These are phyloP conservation scores for Scytalopus superciliaris DNA, from an alignment of 2,113 vertebrate genomes.

Conservation along the genomic window DNA sequence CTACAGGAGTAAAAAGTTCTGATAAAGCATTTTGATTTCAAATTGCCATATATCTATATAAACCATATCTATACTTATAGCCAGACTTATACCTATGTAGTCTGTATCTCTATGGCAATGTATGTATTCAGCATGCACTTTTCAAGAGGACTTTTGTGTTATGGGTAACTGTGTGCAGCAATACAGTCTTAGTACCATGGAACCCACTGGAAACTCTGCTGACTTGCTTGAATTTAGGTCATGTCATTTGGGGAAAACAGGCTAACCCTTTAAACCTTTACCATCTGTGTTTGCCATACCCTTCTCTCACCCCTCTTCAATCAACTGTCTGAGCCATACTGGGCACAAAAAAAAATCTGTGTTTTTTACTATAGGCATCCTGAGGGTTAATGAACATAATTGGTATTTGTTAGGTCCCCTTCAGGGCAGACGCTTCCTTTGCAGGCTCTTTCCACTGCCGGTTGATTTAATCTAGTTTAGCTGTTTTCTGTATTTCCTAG, in stretches of 20 bases:
- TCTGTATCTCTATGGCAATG: not conserved
- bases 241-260: not conserved
- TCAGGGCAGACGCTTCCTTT: not conserved
- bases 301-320: not conserved
- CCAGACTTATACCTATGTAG: not conserved
- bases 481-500: not conserved
- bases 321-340: accelerated
- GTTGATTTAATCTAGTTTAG: not conserved
- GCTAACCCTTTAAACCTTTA: not conserved
- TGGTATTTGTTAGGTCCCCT: not conserved
- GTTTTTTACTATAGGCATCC: not conserved
- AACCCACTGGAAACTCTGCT: not conserved
- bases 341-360: not conserved
- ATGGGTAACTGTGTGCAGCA: accelerated
- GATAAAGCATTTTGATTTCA: not conserved
- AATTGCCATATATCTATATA: not conserved
- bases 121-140: not conserved
- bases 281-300: not conserved
- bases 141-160: not conserved
- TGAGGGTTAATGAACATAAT: not conserved
- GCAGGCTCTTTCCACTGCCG: not conserved
- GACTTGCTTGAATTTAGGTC: not conserved
- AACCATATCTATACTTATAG: not conserved
- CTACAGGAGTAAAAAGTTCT: not conserved
- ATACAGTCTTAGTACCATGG: not conserved